phyloP scores from a whole-genome alignment of 1,140 invertebrate species.

The Stratiolaelaps scimitus region DNA sequence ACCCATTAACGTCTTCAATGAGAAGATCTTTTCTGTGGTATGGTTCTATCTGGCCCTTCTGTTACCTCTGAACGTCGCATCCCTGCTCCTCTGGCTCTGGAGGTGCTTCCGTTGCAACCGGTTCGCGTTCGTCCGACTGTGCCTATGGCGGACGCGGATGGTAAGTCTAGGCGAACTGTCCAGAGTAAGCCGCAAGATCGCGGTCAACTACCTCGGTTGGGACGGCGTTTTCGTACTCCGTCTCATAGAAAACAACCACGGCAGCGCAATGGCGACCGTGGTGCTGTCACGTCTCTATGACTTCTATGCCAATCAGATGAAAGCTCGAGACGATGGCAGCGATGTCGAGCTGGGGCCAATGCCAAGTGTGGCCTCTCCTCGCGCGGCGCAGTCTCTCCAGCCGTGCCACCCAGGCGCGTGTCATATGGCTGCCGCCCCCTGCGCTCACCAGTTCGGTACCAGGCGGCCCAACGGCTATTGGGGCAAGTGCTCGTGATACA shows the following conservation, averaged over 20 bases:
- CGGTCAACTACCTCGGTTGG: constrained; percentile 41
- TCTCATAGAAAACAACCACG: constrained; percentile 43
- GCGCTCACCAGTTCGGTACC: constrained; percentile 32
- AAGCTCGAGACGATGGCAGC: constrained; percentile 37
- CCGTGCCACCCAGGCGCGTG: constrained; percentile 37
- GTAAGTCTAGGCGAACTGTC: constrained; percentile 39
- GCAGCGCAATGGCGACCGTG: constrained; percentile 40
- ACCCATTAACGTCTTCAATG: constrained; percentile 49
- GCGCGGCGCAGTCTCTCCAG: constrained; percentile 37
- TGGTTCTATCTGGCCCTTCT: constrained; percentile 43
- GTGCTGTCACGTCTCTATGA: constrained; percentile 38
- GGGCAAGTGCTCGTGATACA: constrained; percentile 36
- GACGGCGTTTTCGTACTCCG: constrained; percentile 43
- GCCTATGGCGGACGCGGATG: constrained; percentile 40
- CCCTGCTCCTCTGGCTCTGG: constrained; percentile 42
- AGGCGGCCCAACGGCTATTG: constrained; percentile 37
- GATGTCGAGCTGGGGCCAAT: constrained; percentile 34
- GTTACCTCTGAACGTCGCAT: constrained; percentile 40
- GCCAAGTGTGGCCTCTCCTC: constrained; percentile 34
- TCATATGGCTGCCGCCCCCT: constrained; percentile 36
- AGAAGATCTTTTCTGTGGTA: constrained; percentile 46
- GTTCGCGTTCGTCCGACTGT: constrained; percentile 40
- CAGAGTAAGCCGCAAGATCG: constrained; percentile 39
- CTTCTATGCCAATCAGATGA: constrained; percentile 39
- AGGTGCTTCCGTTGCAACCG: constrained; percentile 40